Evolutionary conservation across 1,140 invertebrate species (phyloP), one percentile per base, ranked within the genome.

Genomic region (Oreohelix idahoensis): DNA sequence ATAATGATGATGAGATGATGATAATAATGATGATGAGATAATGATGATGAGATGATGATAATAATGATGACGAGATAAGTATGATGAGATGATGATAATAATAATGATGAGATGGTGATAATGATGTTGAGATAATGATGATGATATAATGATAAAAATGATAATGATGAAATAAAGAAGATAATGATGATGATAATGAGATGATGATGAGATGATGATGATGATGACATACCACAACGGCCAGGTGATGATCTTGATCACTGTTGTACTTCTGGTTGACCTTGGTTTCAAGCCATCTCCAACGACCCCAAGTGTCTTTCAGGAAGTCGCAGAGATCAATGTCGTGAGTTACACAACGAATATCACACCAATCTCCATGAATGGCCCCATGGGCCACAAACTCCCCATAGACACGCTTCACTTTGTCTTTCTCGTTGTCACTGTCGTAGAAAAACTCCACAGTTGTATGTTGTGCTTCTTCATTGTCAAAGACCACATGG

Each of bases 201-300:
- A n/a, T n/a, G n/a, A n/a, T n/a, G n/a, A n/a, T n/a, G n/a, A n/a
- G n/a, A n/a, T n/a, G n/a, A n/a, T n/a, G n/a, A n/a, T n/a, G n/a
- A n/a, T n/a, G n/a, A n/a, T n/a, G n/a, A 78, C 75, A n/a, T 39
- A 79, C 78, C 53, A 79, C 78, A 35, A 79, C 78, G 26, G 78
- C 78, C 63, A 79, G 63, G 5, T 29, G 78, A 53, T 53, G 45
- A 20, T 69, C n/a, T 36, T 69, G 23, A 0, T 42, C 29, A 35
- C 36, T 51, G 23, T 13, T 51, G 36, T 39, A 79, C 39, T 79
- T 79, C 63, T 79, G 53, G 38, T 79, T 79, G 39, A 79, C 45
- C 38, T 79, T 79, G 1, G 58, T 58, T 35, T 79, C 78, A 35
- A 79, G 78, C 78, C 78, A 79, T 20, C 78, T 29, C 78, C 78